Percentiles rank a stretch among this genome's conserved stretches.
phyloP scores from a whole-genome alignment of 1,140 invertebrate genomes.

The Brachystomella parvula region DNA sequence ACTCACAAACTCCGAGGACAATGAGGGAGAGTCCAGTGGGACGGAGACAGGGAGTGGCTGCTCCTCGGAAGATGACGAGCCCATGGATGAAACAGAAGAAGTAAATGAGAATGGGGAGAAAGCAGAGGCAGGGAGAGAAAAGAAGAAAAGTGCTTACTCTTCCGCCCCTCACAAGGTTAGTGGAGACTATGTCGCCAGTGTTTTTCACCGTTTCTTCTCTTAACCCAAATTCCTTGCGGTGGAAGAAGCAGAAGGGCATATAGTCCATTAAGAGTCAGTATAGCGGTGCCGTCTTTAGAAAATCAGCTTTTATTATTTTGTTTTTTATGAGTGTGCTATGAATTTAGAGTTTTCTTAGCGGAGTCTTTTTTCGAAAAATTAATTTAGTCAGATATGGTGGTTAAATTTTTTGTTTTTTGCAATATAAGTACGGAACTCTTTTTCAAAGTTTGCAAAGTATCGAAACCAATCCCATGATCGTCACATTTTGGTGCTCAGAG shows the following conservation, averaged over 20 bases:
- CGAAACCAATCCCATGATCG: too few species aligned
- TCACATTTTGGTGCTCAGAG: too few species aligned
- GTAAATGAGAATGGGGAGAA: conserved; percentile 40
- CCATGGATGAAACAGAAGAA: background rate
- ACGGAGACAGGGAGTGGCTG: conserved; percentile 22
- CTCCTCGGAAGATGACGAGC: conserved; percentile 5
- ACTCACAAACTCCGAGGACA: conserved; percentile 39
- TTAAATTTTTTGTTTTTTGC: too few species aligned
- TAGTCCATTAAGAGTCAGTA: too few species aligned
- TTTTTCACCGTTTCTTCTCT: conserved; percentile 32
- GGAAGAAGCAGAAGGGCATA: background rate
- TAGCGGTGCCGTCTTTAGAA: too few species aligned
- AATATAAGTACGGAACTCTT: too few species aligned
- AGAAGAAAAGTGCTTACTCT: conserved; percentile 92
- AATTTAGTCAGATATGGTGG: too few species aligned
- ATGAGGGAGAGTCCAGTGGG: conserved; percentile 38
- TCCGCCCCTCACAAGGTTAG: conserved; percentile 77
- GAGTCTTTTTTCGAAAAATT: too few species aligned
- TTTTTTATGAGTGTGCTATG: background rate
- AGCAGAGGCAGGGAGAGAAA: conserved; percentile 43
- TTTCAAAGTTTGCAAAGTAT: too few species aligned
- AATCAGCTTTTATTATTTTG: background rate
- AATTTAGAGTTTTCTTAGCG: too few species aligned
- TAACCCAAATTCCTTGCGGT: background rate
- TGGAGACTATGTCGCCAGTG: conserved; percentile 28